phyloP scores from a whole-genome alignment of 2,888 invertebrate species.

The Oasisia sp. region DNA sequence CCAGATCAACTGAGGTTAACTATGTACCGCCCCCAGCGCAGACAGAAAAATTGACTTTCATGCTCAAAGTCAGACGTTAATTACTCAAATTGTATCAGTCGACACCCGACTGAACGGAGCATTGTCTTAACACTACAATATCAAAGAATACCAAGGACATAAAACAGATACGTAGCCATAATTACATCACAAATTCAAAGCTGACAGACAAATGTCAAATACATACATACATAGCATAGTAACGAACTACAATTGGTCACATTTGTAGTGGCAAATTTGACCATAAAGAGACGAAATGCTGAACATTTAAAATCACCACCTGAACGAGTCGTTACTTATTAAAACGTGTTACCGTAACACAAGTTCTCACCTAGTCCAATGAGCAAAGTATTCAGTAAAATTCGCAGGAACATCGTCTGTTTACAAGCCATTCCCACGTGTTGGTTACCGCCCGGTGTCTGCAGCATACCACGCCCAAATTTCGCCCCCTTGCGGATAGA shows the following conservation, averaged over 20 bases:
- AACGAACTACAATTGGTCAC: neutral
- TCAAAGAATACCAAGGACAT: neutral
- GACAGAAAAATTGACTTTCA: neutral
- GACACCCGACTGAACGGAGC: neutral
- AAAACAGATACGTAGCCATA: neutral
- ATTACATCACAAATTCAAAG: neutral
- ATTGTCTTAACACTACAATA: neutral
- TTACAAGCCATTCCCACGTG: constrained; percentile 13
- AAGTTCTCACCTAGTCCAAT: neutral
- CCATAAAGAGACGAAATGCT: neutral
- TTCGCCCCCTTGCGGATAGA: neutral
- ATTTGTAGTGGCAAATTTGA: neutral
- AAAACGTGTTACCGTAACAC: neutral
- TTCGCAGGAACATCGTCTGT: neutral
- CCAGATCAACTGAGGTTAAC: neutral
- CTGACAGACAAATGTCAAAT: neutral
- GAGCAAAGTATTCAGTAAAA: neutral
- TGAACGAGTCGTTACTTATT: neutral
- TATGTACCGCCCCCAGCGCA: no score
- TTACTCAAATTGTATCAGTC: neutral
- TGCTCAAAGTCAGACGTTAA: neutral
- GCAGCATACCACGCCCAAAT: neutral
- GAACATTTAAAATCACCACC: neutral
- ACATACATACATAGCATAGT: neutral
- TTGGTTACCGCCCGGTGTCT: neutral